Conservation (phyloP, 2,797 vertebrate genomes). For the Lepilemur ruficaudatus region DNA sequence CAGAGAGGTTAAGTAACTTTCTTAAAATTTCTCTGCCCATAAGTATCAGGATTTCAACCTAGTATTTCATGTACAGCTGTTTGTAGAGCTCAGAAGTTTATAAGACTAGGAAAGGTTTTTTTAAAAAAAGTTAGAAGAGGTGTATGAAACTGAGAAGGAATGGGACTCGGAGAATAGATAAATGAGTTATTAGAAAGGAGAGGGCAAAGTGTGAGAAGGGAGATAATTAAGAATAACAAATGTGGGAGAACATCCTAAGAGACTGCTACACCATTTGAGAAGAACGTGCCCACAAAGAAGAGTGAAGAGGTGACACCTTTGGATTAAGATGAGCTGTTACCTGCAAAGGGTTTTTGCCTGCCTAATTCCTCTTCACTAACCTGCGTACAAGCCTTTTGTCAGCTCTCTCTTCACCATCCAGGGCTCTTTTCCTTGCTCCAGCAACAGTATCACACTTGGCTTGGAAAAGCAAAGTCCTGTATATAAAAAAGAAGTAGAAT, state of each 20-base stretch:
- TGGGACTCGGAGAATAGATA: background rate
- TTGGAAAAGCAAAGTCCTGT: slow-evolving; percentile 76
- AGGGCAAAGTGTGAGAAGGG: background rate
- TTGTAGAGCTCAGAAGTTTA: background rate
- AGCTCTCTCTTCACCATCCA: slow-evolving; percentile 66
- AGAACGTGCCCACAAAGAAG: background rate
- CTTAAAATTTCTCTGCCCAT: background rate
- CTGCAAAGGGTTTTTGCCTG: background rate
- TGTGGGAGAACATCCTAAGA: background rate
- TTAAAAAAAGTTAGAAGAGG: background rate
- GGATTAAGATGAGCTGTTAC: background rate
- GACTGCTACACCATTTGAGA: background rate
- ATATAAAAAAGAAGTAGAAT: slow-evolving; percentile 51
- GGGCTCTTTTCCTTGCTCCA: slow-evolving; percentile 78
- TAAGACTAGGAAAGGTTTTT: slow-evolving; percentile 5
- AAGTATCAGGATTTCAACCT: background rate
- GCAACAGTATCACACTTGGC: slow-evolving; percentile 72
- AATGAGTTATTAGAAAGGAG: background rate
- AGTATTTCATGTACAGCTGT: background rate
- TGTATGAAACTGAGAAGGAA: background rate
- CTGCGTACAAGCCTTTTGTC: slow-evolving; percentile 49
- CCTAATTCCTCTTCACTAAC: slow-evolving; percentile 60
- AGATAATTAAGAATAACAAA: background rate
- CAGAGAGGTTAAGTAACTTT: background rate
- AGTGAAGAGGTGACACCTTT: background rate